Percentiles rank a stretch among this genome's conserved stretches.
phyloP scores from a whole-genome alignment of 2,888 invertebrate species.

The Dendrolimus houi region DNA sequence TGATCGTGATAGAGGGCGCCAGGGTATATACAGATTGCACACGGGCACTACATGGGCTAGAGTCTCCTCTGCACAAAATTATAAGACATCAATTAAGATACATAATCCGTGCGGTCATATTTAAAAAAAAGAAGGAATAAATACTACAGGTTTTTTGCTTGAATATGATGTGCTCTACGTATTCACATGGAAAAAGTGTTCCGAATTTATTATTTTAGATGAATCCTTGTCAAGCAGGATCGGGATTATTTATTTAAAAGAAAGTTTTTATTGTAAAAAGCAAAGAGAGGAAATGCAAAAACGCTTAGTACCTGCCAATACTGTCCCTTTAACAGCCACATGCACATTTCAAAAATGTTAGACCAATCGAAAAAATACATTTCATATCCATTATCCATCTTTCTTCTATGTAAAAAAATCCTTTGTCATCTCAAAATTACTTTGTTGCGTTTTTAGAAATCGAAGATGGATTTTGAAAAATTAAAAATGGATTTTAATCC shows the following conservation, averaged over 20 bases:
- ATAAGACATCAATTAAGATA: too few species aligned
- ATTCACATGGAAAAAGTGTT: slow-evolving; percentile 5
- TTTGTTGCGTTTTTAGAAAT: slow-evolving; percentile 30
- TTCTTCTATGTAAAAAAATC: slow-evolving; percentile 40
- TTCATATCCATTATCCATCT: slow-evolving; percentile 44
- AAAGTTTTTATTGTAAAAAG: slow-evolving; percentile 76
- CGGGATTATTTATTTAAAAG: slow-evolving; percentile 75
- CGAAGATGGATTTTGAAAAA: slow-evolving; percentile 22
- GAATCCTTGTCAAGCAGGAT: slow-evolving; percentile 68
- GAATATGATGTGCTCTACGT: not conserved
- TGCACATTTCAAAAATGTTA: slow-evolving; percentile 61
- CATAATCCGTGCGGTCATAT: too few species aligned
- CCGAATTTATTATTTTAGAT: slow-evolving; percentile 65
- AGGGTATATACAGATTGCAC: too few species aligned
- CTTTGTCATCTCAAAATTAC: slow-evolving; percentile 45
- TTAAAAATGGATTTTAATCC: slow-evolving; percentile 46
- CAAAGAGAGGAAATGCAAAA: slow-evolving; percentile 74
- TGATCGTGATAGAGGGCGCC: too few species aligned
- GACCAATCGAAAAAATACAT: slow-evolving; percentile 49
- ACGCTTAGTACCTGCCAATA: slow-evolving; percentile 59
- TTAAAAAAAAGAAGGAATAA: too few species aligned
- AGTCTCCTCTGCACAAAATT: too few species aligned
- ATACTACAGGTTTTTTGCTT: too few species aligned
- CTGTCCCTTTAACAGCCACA: slow-evolving; percentile 67
- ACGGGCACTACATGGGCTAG: too few species aligned